A percentile compares a stretch with the other conserved stretches of the same genome.
Conservation (phyloP, 1,140 invertebrate genomes). For the Metopolophium dirhodum region DNA sequence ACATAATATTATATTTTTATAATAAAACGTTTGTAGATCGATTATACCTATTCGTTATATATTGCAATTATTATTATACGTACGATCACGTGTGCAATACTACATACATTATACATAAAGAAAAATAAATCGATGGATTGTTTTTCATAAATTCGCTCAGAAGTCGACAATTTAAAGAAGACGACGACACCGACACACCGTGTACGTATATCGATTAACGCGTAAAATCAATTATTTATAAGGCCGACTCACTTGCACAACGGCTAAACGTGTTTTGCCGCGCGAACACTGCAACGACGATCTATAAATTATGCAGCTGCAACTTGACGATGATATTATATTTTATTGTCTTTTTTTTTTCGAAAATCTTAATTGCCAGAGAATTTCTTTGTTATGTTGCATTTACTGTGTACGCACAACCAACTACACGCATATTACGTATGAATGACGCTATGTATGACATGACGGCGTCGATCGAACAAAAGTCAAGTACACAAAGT, state of each 20-base stretch:
- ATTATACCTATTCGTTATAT: too few species aligned
- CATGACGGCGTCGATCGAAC: not conserved
- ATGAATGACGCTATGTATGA: not conserved
- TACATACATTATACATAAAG: not conserved
- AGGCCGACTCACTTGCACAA: not conserved
- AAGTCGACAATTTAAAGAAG: not conserved
- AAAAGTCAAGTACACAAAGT: not conserved
- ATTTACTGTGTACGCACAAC: not conserved
- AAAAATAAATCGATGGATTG: not conserved
- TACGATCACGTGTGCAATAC: not conserved
- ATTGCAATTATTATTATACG: not conserved
- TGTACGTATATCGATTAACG: not conserved
- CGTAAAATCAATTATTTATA: conserved; percentile 35
- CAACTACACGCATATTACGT: not conserved
- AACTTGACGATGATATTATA: not conserved
- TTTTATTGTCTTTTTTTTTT: conserved; percentile 13
- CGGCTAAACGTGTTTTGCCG: not conserved
- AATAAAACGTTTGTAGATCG: not conserved
- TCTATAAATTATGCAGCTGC: conserved; percentile 17
- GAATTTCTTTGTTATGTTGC: not conserved
- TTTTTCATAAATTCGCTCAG: not conserved
- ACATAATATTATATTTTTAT: not conserved
- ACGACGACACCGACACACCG: not conserved
- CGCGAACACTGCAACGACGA: not conserved
- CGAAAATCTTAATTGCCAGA: not conserved